These are phyloP conservation scores for Nannobrachium achirus DNA, from an alignment of 2,113 vertebrate species.

Conservation along the genomic window DNA sequence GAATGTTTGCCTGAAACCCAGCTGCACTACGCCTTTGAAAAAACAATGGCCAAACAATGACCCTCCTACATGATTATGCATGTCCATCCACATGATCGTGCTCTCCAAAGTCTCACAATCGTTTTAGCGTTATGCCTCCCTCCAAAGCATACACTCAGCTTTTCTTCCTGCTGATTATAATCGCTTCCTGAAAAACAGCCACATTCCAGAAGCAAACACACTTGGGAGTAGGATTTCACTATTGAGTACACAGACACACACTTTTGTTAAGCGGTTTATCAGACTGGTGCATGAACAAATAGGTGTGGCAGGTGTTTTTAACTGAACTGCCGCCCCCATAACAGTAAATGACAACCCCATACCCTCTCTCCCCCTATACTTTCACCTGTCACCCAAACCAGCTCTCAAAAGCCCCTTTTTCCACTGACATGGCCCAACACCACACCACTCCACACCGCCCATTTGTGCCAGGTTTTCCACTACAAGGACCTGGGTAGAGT, in stretches of 20 bases:
- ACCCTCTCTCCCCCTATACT: no score
- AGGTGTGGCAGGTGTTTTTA: not conserved
- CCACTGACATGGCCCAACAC: no score
- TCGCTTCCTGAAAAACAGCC: constrained; percentile 62
- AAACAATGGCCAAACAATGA: constrained; percentile 30
- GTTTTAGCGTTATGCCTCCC: constrained; percentile 29
- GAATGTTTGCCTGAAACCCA: constrained; percentile 21
- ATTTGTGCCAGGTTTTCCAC: no score
- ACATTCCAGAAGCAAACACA: constrained; percentile 51
- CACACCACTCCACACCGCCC: no score
- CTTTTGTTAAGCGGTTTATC: not conserved
- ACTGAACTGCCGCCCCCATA: no score
- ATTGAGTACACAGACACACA: not conserved
- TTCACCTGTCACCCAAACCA: no score
- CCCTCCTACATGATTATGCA: constrained; percentile 16
- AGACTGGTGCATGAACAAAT: not conserved
- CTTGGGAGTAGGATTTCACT: constrained; percentile 15
- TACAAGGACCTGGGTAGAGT: no score
- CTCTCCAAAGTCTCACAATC: constrained; percentile 37
- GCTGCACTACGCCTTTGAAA: constrained; percentile 26
- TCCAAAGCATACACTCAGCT: constrained; percentile 31
- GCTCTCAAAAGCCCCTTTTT: no score
- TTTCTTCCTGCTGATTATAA: constrained; percentile 74
- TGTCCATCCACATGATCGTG: constrained; percentile 30
- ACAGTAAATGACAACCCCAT: no score